Evolutionary conservation across 1,140 invertebrate genomes (phyloP).

Genomic region (Sarcophaga peregrina): DNA sequence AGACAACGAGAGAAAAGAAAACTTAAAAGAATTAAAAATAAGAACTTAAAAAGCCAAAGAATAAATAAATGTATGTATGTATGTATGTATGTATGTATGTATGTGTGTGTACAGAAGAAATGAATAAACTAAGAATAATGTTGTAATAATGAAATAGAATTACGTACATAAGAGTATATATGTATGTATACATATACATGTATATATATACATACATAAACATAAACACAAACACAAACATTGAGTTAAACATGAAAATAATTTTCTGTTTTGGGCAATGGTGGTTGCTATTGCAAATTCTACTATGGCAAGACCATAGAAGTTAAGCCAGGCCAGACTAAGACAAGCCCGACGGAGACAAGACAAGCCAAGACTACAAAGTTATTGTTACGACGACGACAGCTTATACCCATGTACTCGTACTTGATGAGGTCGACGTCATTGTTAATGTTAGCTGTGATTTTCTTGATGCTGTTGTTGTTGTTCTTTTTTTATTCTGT

Average conservation of each 20-base stretch:
- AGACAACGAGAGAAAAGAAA: slow-evolving; percentile 26
- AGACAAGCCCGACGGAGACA: neutral
- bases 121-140: slow-evolving; percentile 13
- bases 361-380: neutral
- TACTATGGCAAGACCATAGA: too few relatives aligned
- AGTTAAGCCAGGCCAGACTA: too few relatives aligned
- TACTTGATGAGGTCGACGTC: slow-evolving; percentile 15
- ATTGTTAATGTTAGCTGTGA: neutral
- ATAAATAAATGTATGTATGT: neutral
- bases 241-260: too few relatives aligned
- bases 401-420: slow-evolving; percentile 1
- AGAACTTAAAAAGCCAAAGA: neutral
- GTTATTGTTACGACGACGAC: neutral
- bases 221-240: neutral
- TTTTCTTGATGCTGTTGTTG: neutral
- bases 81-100: neutral
- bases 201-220: too few relatives aligned
- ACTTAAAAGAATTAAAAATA: neutral
- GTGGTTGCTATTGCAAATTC: too few relatives aligned
- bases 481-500: too few relatives aligned
- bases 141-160: neutral
- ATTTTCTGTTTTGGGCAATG: too few relatives aligned
- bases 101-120: neutral
- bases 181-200: too few relatives aligned
- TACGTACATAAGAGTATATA: too few relatives aligned